phyloP scores from a whole-genome alignment of 1,140 invertebrate species.

The Drosophila pachea region DNA sequence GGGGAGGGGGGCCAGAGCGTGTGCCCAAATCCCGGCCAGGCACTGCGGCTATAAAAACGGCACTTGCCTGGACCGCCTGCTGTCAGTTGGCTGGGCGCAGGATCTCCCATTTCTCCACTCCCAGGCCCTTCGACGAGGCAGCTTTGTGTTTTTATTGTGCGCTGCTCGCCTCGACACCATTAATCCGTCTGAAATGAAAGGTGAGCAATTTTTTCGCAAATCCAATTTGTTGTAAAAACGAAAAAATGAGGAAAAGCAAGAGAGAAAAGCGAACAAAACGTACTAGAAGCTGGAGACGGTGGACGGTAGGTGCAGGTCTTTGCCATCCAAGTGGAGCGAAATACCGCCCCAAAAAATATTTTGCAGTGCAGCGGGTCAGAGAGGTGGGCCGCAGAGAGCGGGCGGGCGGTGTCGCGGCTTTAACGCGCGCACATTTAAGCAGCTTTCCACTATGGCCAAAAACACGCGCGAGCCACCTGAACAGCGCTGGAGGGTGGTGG shows the following conservation, averaged over 20 bases:
- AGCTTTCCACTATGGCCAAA: constrained; percentile 30
- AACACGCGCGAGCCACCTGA: constrained; percentile 10
- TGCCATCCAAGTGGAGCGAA: not conserved
- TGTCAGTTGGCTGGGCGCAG: constrained; percentile 19
- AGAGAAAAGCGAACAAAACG: constrained; percentile 17
- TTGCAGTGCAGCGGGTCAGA: constrained; percentile 9
- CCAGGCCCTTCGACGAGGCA: not conserved
- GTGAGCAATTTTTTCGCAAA: constrained; percentile 75
- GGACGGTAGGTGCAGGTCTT: not conserved
- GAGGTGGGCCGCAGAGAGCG: not conserved
- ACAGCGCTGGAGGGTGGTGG: not conserved
- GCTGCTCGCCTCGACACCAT: constrained; percentile 62
- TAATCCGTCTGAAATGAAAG: constrained; percentile 75
- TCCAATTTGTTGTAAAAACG: constrained; percentile 68
- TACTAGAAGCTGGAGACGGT: not conserved
- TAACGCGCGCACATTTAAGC: constrained; percentile 41
- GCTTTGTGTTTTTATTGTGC: constrained; percentile 52
- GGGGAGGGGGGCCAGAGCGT: constrained; percentile 42
- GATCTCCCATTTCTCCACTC: not conserved
- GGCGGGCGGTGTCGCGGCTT: constrained; percentile 29
- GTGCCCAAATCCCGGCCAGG: constrained; percentile 49
- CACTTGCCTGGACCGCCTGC: constrained; percentile 31
- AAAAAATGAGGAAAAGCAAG: constrained; percentile 26
- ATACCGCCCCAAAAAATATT: constrained; percentile 16
- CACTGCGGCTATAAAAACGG: constrained; percentile 25